phyloP scores from a whole-genome alignment of 1,140 invertebrate species.

The Philopotamus ludificatus region DNA sequence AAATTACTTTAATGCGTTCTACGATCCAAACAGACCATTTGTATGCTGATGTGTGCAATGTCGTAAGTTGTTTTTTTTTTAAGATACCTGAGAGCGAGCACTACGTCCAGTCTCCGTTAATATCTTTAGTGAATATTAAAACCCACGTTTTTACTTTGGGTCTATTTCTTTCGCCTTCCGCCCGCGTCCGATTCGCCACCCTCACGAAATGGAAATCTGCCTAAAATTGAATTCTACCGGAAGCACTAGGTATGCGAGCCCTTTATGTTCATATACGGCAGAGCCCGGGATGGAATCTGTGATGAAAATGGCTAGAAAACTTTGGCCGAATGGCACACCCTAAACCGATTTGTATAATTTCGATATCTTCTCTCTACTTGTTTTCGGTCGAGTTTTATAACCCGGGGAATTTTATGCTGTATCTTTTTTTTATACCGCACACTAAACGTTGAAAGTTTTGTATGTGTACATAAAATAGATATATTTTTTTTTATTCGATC shows the following conservation, averaged over 20 bases:
- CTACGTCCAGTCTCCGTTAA: constrained; percentile 23
- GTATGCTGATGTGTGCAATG: constrained; percentile 38
- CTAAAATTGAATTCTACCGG: constrained; percentile 25
- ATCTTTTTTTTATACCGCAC: background rate
- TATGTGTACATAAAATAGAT: no score
- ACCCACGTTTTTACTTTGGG: constrained; percentile 27
- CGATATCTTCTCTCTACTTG: constrained; percentile 28
- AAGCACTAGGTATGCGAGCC: constrained; percentile 5
- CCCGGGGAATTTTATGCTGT: background rate
- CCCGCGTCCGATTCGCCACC: background rate
- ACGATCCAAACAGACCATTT: constrained; percentile 38
- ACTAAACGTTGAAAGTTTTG: background rate
- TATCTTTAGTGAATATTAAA: constrained; percentile 41
- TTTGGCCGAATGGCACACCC: constrained; percentile 7
- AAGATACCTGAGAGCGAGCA: constrained; percentile 31
- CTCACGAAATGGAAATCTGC: constrained; percentile 28
- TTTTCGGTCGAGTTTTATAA: constrained; percentile 22
- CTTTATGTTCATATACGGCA: constrained; percentile 7
- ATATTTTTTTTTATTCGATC: no score
- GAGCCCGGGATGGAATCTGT: constrained; percentile 24
- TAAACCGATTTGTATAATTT: constrained; percentile 38
- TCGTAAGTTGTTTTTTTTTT: constrained; percentile 41
- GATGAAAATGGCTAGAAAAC: constrained; percentile 34
- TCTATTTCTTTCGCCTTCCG: constrained; percentile 7
- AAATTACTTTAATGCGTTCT: constrained; percentile 4